A percentile compares a stretch with the other conserved stretches of the same genome.
phyloP scores from a whole-genome alignment of 2,888 invertebrate genomes.

The Tipula helvola region DNA sequence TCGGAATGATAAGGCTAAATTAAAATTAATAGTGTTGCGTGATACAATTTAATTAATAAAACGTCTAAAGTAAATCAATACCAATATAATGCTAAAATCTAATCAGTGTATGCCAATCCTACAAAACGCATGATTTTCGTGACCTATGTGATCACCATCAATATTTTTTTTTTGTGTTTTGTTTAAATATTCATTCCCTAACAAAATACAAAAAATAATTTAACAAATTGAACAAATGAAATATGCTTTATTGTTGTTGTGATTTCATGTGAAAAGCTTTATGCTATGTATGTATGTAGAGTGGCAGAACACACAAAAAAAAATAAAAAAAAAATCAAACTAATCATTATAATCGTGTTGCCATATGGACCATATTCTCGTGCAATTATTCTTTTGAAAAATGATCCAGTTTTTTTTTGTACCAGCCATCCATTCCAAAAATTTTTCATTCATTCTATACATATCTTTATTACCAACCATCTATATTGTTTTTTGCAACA shows the following conservation, averaged over 20 bases:
- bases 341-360: conserved; percentile 9
- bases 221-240: conserved; percentile 4
- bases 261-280: conserved; percentile 5
- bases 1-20: neutral
- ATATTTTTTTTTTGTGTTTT: neutral
- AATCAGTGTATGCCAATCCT: neutral
- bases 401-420: conserved; percentile 4
- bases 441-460: neutral
- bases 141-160: conserved; percentile 9
- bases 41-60: neutral
- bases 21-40: conserved; percentile 4
- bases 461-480: conserved; percentile 9
- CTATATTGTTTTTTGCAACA: neutral
- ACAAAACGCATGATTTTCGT: neutral
- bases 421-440: neutral
- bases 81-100: neutral
- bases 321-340: neutral
- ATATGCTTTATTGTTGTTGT: neutral
- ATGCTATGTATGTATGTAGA: neutral
- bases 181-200: neutral
- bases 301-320: neutral
- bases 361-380: conserved; percentile 9
- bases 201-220: neutral
- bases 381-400: conserved; percentile 10
- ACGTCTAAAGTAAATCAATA: neutral